Base-by-base conservation (phyloP, 2,888 invertebrate genomes). In the Dusona sp. region DNA sequence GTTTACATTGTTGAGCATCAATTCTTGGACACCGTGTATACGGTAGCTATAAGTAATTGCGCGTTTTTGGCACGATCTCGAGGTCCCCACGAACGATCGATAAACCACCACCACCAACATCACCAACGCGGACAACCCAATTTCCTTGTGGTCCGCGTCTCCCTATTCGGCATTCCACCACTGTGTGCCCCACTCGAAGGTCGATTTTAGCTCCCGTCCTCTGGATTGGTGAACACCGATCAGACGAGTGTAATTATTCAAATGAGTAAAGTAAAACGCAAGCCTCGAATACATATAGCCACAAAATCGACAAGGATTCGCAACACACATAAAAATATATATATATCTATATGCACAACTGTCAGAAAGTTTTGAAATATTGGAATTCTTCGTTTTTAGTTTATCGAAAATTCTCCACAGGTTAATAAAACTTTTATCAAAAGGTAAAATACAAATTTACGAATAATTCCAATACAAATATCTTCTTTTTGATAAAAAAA, bases 231-330 rank as follows among this genome's bases (percentile, higher is more conserved):
- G 33, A 81, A 79, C 85, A 51, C 74, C 81, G 61, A 73, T 65
- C 68, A 42, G 70, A 79, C 70, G 68, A 64, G 61, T 67, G 74
- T 79, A 85, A 85, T 85, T 85, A 85, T 85, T 85, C 85, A 85
- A 82, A 85, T 85, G 67, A 82, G 81, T 79, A 79, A 74, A 79
- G 48, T 67, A 57, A 77, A 77, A 72, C 81, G 48, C 81, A 51
- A 85, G 74, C 48, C 85, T 68, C 79, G 79, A 64, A 73, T 54
- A 85, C 74, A 54, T 67, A 73, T 72, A 80, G 61, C 68, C 61
- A 70, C 72, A n/a, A 72, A 80, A 81, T 80, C 65, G 57, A 16
- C 29, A 16, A 61, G 61, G 29, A 29, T 61, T 61, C 61, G 16
- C 29, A 29, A 29, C 16, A 6, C 16, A 29, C 48, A 4, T 48